These are phyloP conservation scores for Paedocypris micromegethes DNA, from an alignment of 2,797 vertebrate genomes.

Conservation along the genomic window DNA sequence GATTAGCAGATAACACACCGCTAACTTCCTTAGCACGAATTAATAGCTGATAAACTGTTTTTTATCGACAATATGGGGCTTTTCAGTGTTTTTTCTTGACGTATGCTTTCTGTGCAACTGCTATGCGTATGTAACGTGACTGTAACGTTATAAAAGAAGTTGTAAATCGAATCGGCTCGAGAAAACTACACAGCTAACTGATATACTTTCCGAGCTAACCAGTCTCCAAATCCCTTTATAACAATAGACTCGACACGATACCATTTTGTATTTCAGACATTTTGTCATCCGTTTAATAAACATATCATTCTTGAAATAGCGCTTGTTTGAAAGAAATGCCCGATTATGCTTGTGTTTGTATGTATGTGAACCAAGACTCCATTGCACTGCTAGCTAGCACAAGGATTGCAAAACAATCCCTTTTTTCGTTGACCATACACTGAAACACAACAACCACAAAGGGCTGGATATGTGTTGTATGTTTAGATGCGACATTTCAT, in stretches of 20 bases:
- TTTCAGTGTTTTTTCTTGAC: too few species aligned
- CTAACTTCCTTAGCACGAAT: constrained; percentile 41
- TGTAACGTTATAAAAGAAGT: not conserved
- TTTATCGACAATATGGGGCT: not conserved
- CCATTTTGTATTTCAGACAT: not conserved
- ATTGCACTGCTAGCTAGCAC: constrained; percentile 20
- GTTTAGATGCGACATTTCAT: constrained; percentile 8
- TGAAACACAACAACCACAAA: not conserved
- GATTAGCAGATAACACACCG: constrained; percentile 11
- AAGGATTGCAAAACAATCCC: constrained; percentile 21
- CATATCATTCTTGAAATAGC: too few species aligned
- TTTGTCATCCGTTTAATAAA: not conserved
- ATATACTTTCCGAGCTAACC: constrained; percentile 18
- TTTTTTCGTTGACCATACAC: not conserved
- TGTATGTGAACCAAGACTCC: constrained; percentile 2
- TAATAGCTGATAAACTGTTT: not conserved
- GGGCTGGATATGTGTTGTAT: constrained; percentile 8
- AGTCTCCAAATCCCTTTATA: constrained; percentile 1
- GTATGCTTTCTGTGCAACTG: too few species aligned
- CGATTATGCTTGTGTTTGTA: not conserved
- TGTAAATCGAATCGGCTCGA: not conserved
- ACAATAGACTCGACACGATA: not conserved
- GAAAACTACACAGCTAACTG: not conserved
- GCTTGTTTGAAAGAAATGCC: too few species aligned
- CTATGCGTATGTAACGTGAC: too few species aligned